Conservation (phyloP, 64 coral and sea anemone genomes). For the Montipora sp. region DNA sequence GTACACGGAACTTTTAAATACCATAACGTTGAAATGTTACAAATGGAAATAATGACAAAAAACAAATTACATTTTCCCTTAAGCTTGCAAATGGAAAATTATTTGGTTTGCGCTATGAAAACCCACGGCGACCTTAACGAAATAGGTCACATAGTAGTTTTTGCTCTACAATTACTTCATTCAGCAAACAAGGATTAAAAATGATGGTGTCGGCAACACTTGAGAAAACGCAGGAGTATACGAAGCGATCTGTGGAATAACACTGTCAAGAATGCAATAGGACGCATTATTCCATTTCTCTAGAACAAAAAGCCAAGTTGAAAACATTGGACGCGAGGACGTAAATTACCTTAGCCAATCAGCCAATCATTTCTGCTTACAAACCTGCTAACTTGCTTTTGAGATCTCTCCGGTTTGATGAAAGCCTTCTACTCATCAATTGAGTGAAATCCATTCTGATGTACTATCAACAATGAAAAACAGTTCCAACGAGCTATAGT, state of each 20-base stretch:
- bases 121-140: neutral
- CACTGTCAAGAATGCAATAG: neutral
- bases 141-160: conserved; percentile 1
- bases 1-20: no score
- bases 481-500: neutral
- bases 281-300: neutral
- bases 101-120: no score
- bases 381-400: conserved; percentile 52
- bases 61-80: neutral
- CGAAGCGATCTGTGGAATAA: neutral
- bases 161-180: neutral
- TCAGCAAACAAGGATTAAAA: neutral
- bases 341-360: no score
- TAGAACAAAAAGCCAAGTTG: neutral
- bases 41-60: no score
- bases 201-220: no score
- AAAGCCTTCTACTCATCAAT: conserved; percentile 4
- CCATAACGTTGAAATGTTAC: no score
- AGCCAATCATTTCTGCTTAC: neutral
- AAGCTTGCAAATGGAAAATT: neutral
- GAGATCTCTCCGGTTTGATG: conserved; percentile 27
- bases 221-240: neutral
- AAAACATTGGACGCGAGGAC: neutral
- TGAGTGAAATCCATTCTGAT: neutral
- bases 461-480: neutral